A percentile compares a stretch with the other conserved stretches of the same genome.
phyloP scores from a whole-genome alignment of 2,888 invertebrate species.

The Mythimna vitellina region DNA sequence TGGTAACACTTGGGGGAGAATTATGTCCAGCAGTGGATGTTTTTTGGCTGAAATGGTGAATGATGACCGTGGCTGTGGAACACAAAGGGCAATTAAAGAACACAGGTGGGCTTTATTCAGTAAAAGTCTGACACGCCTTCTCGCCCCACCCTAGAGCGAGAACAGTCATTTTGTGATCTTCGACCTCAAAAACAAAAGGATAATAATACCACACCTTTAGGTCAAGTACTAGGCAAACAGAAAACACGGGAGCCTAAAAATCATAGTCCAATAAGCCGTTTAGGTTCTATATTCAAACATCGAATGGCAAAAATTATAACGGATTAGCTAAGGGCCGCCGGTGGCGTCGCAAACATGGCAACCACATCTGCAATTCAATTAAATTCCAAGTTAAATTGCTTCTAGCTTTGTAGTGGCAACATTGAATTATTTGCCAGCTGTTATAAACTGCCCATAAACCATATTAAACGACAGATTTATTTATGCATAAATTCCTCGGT shows the following conservation, averaged over 20 bases:
- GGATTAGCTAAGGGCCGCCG: constrained; percentile 57
- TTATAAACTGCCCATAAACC: constrained; percentile 81
- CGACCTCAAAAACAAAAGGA: no score
- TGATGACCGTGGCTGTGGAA: no score
- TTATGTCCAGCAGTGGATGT: no score
- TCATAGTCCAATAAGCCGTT: constrained; percentile 39
- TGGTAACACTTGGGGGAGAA: no score
- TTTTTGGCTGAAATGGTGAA: no score
- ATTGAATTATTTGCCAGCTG: constrained; percentile 82
- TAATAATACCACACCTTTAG: no score
- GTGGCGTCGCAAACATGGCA: constrained; percentile 65
- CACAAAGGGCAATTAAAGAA: no score
- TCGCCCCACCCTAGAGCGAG: no score
- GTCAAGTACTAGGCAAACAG: constrained; percentile 46
- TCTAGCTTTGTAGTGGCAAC: constrained; percentile 74
- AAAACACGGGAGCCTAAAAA: constrained; percentile 36
- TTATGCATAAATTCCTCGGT: constrained; percentile 72
- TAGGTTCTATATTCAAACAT: constrained; percentile 52
- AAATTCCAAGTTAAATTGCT: constrained; percentile 79
- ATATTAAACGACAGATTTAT: constrained; percentile 78
- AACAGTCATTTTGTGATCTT: no score
- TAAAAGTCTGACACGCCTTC: no score
- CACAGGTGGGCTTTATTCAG: no score
- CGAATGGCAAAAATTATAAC: constrained; percentile 61
- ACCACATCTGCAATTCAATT: constrained; percentile 82